Conservation (phyloP, 2,113 vertebrate genomes). For the Spea multiplicata region DNA sequence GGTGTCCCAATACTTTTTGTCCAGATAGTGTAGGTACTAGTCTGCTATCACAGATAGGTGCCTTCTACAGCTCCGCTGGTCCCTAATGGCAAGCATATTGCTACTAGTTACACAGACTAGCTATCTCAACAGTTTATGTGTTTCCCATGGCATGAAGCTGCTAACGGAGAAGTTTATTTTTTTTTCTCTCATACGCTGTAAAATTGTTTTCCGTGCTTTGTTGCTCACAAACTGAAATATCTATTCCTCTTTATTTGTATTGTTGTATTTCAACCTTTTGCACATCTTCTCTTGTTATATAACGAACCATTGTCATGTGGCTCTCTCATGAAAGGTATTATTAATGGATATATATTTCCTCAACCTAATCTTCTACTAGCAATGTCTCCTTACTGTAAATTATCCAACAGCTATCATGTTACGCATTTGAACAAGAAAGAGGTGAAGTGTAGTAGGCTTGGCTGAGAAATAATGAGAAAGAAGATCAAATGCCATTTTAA, state of each 20-base stretch:
- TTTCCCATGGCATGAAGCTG: background rate
- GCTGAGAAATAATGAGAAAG: no score
- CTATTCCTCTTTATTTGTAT: constrained; percentile 18
- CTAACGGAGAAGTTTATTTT: background rate
- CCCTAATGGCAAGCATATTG: background rate
- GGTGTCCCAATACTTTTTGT: no score
- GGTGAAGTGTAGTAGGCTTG: no score
- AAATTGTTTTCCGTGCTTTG: background rate
- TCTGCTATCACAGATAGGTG: background rate
- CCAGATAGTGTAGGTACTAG: no score
- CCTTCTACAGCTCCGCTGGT: background rate
- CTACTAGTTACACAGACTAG: background rate
- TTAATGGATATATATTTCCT: constrained; percentile 2
- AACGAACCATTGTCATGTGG: constrained; percentile 11
- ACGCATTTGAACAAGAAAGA: no score
- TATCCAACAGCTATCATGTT: no score
- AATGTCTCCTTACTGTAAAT: no score
- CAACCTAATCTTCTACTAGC: no score
- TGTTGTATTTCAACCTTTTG: constrained; percentile 8
- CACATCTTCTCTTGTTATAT: constrained; percentile 10
- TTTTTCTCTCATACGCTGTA: constrained; percentile 6
- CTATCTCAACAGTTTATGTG: background rate
- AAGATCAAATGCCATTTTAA: background rate
- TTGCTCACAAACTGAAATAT: constrained; percentile 19
- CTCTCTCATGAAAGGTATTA: constrained; percentile 15